Evolutionary conservation across 2,888 invertebrate genomes (phyloP).

Genomic region (Hedychridium roseum): DNA sequence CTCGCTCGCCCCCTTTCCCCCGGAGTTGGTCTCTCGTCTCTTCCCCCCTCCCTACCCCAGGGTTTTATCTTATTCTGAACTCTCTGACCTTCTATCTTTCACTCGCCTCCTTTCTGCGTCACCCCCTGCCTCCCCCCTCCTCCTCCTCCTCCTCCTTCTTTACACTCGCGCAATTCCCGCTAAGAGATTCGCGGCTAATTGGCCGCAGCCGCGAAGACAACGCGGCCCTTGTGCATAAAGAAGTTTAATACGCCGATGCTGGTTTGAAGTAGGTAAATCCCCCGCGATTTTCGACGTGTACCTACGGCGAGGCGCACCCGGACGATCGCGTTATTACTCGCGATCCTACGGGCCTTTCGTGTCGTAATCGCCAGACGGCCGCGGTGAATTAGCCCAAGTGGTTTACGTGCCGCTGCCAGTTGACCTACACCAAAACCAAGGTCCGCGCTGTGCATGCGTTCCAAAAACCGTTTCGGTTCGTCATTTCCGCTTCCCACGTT

Average conservation of each 20-base stretch:
- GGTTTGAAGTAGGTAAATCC: conserved; percentile 38
- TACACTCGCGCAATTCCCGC: conserved; percentile 32
- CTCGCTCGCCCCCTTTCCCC: background rate
- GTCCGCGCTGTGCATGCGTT: no score
- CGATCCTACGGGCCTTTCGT: conserved; percentile 2
- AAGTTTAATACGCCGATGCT: conserved; percentile 40
- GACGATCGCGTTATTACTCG: conserved; percentile 7
- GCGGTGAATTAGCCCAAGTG: conserved; percentile 14
- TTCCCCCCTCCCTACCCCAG: conserved; percentile 10
- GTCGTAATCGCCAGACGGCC: conserved; percentile 4
- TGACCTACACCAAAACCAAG: conserved; percentile 17
- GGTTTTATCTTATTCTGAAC: background rate
- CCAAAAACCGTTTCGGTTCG: no score
- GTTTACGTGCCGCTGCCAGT: conserved; percentile 7
- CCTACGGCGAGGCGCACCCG: no score
- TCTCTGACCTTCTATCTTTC: conserved; percentile 10
- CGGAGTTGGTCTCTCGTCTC: conserved; percentile 11
- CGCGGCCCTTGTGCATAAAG: conserved; percentile 47
- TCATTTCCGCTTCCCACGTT: no score
- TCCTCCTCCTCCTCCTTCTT: conserved; percentile 15
- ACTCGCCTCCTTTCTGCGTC: background rate
- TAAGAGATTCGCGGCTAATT: conserved; percentile 49
- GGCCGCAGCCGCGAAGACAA: conserved; percentile 50
- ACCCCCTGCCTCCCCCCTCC: conserved; percentile 5
- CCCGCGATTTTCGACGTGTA: background rate